Evolutionary conservation across 2,888 invertebrate species (phyloP).

Genomic region (Zaprionus lineosus): DNA sequence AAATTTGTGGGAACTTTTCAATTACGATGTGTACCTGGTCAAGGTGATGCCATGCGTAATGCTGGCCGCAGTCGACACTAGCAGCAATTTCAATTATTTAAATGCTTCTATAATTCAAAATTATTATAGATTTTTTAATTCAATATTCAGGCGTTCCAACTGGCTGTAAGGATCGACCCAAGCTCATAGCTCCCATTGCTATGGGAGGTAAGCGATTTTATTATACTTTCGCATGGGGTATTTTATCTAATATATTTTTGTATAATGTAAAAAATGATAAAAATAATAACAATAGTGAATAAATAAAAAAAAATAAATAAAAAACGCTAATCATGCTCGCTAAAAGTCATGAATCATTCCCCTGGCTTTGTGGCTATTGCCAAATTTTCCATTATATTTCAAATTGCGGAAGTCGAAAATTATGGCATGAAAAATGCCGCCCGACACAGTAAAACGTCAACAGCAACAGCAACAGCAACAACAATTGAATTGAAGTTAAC

Average conservation of each 20-base stretch:
- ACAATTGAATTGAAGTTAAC: no score
- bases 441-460: constrained; percentile 22
- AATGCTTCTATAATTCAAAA: constrained; percentile 59
- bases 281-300: background rate
- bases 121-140: no score
- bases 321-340: constrained; percentile 47
- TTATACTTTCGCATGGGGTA: no score
- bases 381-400: constrained; percentile 59
- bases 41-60: constrained; percentile 47
- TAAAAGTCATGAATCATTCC: constrained; percentile 57
- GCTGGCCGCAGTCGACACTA: no score
- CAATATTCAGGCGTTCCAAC: no score
- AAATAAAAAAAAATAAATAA: background rate
- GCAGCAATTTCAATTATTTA: constrained; percentile 16
- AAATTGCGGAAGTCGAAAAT: constrained; percentile 67
- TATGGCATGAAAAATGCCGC: constrained; percentile 58
- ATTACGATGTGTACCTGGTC: constrained; percentile 49
- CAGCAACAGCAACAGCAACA: constrained; percentile 19
- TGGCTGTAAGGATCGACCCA: no score
- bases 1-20: constrained; percentile 63
- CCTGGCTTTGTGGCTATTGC: constrained; percentile 18
- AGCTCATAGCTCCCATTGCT: no score
- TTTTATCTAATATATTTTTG: no score
- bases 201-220: no score
- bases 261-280: no score